Percentiles rank a stretch among this genome's conserved stretches.
Evolutionary conservation across 1,140 invertebrate species (phyloP).

Genomic region (Camponotus pennsylvanicus): DNA sequence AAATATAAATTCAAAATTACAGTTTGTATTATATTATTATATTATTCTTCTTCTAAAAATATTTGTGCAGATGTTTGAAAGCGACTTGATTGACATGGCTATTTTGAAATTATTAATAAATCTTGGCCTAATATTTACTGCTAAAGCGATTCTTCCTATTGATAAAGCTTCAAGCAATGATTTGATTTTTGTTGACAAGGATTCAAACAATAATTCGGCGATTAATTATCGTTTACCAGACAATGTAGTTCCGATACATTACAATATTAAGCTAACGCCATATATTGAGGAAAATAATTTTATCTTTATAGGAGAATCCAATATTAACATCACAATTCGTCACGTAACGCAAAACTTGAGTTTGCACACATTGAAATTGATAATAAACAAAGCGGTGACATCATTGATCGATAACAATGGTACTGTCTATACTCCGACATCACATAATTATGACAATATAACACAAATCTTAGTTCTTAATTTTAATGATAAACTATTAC

Average conservation of each 20-base stretch:
- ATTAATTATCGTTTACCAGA: constrained; percentile 64
- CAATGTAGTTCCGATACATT: constrained; percentile 55
- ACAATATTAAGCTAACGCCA: constrained; percentile 67
- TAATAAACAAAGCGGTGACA: constrained; percentile 10
- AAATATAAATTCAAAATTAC: not conserved
- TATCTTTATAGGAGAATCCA: constrained; percentile 68
- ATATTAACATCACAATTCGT: constrained; percentile 64
- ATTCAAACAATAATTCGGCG: not conserved
- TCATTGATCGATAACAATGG: not conserved
- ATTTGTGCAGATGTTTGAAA: not conserved
- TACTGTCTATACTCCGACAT: not conserved
- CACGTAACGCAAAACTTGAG: constrained; percentile 61
- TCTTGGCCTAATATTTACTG: not conserved
- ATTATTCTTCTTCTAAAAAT: not conserved
- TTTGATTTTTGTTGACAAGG: too few species aligned
- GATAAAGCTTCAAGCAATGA: not conserved
- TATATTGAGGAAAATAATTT: constrained; percentile 67
- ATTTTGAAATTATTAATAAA: not conserved
- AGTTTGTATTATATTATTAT: too few species aligned
- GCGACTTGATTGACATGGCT: not conserved
- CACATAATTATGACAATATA: constrained; percentile 40
- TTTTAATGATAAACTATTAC: constrained; percentile 42
- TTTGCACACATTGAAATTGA: constrained; percentile 57
- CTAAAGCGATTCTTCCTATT: not conserved
- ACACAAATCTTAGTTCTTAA: constrained; percentile 59